Evolutionary conservation across 2,888 invertebrate species (phyloP).

Genomic region (Drosophila nr. perissopoda): DNA sequence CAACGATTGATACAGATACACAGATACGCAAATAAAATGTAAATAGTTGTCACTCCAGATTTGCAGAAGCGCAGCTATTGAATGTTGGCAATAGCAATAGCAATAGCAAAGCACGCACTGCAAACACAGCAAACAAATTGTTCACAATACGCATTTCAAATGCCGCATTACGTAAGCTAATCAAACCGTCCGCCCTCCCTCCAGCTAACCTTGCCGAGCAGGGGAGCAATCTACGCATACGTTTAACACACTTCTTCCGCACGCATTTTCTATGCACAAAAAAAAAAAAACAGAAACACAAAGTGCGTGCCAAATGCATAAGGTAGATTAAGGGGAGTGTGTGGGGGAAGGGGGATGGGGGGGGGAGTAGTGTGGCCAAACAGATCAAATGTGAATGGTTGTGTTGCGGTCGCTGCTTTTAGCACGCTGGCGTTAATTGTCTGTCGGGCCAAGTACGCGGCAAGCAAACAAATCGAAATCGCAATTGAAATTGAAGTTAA

Average conservation of each 20-base stretch:
- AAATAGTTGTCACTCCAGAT: conserved; percentile 1
- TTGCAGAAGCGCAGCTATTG: background rate
- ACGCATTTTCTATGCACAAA: conserved; percentile 67
- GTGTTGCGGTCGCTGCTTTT: conserved; percentile 63
- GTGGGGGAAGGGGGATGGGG: no score
- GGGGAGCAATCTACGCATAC: conserved; percentile 50
- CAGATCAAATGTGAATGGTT: conserved; percentile 30
- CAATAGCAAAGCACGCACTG: background rate
- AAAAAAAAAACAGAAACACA: conserved; percentile 4
- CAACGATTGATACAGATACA: background rate
- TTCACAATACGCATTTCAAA: conserved; percentile 5
- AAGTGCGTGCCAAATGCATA: conserved; percentile 70
- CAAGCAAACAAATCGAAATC: conserved; percentile 53
- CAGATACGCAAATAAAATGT: background rate
- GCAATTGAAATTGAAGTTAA: background rate
- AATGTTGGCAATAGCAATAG: background rate
- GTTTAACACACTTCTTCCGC: conserved; percentile 70
- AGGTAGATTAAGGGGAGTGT: conserved; percentile 3
- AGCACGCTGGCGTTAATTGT: conserved; percentile 72
- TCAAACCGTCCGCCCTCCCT: background rate
- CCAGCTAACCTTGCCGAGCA: background rate
- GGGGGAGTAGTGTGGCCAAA: background rate
- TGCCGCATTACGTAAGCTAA: conserved; percentile 49
- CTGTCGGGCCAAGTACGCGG: conserved; percentile 72
- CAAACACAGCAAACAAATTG: background rate